Base-by-base conservation (phyloP, 1,140 invertebrate genomes). In the Liolophura sinensis region DNA sequence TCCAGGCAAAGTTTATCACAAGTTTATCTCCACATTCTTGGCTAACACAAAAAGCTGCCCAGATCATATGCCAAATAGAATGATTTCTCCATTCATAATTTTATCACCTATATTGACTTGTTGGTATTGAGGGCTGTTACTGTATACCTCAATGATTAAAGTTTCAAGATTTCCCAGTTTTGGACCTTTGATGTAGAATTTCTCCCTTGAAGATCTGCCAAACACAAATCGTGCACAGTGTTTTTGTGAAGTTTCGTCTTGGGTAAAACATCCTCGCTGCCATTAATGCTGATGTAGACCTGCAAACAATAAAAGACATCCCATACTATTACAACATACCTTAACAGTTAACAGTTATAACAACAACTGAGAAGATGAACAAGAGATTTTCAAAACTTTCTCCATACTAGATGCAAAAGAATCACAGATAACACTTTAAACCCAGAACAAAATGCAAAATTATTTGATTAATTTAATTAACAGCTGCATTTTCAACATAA, bases 221-320 rank as follows among this genome's bases (percentile, higher is more conserved):
- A 79, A 81, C n/a, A 71, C 71, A 64, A 79, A 73, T 25, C 71
- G 74, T 6, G 62, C 47, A 24, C 65, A 65, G 67, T 64, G 15
- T 71, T 70, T 60, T 74, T 76, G 6, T 55, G 70, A 12, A 81
- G 58, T 50, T 72, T 65, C 6, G 70, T 75, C 31, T 74, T 73
- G 40, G 72, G 61, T 25, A 80, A 40, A 5, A 71, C 58, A 65
- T 76, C 73, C 65, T 64, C 55, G 52, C 65, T 71, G 14, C 78
- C 78, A 52, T 72, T 74, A 15, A 80, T 73, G 16, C 72, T 73
- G 25, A 80, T 71, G 55, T 63, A 76, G 24, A 80, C 76, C 78
- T 80, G 63, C 50, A 73, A 73, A 18, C 60, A 31, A 59, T 14
- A 60, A 57, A 11, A 61, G 52, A 60, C 31, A 15, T 5, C 18